Percentiles rank a stretch among this genome's conserved stretches.
Evolutionary conservation across 1,140 invertebrate species (phyloP).

Genomic region (Trachymyrmex septentrionalis): DNA sequence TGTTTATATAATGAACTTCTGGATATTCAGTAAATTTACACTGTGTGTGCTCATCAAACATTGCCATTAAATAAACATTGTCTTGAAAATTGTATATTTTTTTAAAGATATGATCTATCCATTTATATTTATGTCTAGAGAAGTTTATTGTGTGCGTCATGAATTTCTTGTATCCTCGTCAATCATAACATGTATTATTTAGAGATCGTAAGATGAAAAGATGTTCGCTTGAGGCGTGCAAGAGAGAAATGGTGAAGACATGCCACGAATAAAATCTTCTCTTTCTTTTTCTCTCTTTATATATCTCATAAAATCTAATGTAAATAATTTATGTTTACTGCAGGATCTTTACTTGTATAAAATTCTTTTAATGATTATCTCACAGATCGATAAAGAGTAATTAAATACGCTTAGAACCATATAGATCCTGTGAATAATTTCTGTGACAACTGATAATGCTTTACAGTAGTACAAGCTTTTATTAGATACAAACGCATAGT

Average conservation of each 20-base stretch:
- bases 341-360: background rate
- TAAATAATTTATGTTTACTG: slow-evolving; percentile 22
- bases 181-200: background rate
- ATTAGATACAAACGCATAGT: slow-evolving; percentile 47
- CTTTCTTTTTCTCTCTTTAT: background rate
- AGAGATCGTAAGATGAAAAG: background rate
- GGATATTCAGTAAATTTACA: background rate
- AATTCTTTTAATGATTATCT: slow-evolving; percentile 3
- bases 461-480: slow-evolving; percentile 36
- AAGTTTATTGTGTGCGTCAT: slow-evolving; percentile 24
- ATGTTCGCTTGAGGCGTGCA: background rate
- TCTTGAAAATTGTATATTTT: slow-evolving; percentile 25
- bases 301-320: background rate
- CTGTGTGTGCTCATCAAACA: background rate
- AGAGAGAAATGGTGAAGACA: slow-evolving; percentile 16
- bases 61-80: background rate
- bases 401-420: background rate
- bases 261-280: background rate
- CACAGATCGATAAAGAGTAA: background rate
- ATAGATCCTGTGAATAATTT: slow-evolving; percentile 10
- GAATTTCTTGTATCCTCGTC: slow-evolving; percentile 23
- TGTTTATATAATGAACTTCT: background rate
- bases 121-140: slow-evolving; percentile 33
- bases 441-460: slow-evolving; percentile 65
- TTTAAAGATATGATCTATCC: slow-evolving; percentile 27